phyloP scores from a whole-genome alignment of 2,888 invertebrate genomes.

The Heliconius charithonia region DNA sequence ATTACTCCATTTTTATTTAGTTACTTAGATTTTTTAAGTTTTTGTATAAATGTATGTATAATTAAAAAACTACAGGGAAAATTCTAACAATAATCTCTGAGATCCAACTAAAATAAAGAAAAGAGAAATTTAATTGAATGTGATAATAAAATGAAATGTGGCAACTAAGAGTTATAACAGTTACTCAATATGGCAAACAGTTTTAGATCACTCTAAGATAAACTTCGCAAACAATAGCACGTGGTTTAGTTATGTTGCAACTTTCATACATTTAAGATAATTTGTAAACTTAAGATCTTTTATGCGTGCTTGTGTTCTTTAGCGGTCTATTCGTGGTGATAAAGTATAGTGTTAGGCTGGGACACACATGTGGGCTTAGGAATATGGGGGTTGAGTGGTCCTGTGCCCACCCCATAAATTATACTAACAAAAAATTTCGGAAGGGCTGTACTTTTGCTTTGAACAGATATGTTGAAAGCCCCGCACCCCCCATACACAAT shows the following conservation, averaged over 20 bases:
- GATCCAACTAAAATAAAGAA: too few species aligned
- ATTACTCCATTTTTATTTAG: too few species aligned
- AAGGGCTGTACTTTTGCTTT: too few species aligned
- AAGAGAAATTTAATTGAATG: background rate
- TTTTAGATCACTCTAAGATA: constrained; percentile 30
- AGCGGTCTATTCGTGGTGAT: constrained; percentile 15
- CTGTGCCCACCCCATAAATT: too few species aligned
- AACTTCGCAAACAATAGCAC: constrained; percentile 23
- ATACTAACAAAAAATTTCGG: too few species aligned
- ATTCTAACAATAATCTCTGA: too few species aligned
- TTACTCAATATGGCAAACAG: constrained; percentile 10
- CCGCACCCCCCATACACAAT: too few species aligned
- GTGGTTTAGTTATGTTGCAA: constrained; percentile 33
- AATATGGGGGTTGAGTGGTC: too few species aligned
- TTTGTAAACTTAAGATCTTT: constrained; percentile 31
- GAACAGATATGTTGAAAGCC: too few species aligned
- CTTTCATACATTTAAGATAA: constrained; percentile 35
- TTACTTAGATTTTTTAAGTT: too few species aligned
- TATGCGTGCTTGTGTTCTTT: constrained; percentile 38
- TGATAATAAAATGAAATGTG: constrained; percentile 1
- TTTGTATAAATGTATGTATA: too few species aligned
- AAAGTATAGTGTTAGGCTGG: constrained; percentile 3
- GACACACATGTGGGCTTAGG: background rate
- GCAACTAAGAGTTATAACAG: background rate
- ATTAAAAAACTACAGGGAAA: too few species aligned